Conservation (phyloP, 2,797 vertebrate species). For the Gouania willdenowi region DNA sequence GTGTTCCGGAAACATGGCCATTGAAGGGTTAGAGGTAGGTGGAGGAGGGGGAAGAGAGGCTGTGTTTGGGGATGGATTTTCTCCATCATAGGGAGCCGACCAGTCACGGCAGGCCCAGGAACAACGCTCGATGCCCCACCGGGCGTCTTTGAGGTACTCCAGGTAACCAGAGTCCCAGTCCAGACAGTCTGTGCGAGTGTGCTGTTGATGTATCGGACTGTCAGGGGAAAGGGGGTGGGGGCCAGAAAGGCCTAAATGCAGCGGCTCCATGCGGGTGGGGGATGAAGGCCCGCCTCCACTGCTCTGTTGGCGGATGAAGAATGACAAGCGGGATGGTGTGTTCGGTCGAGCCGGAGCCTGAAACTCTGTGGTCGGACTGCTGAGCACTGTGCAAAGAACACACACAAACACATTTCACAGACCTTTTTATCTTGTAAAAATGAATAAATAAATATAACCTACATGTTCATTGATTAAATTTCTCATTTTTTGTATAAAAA, state of each 20-base stretch:
- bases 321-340: constrained; percentile 89
- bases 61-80: constrained; percentile 78
- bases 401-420: neutral
- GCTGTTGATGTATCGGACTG: constrained; percentile 77
- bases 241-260: constrained; percentile 42
- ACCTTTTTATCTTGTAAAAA: no score
- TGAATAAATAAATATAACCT: no score
- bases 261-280: constrained; percentile 42
- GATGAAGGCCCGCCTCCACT: constrained; percentile 43
- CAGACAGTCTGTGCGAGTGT: constrained; percentile 51
- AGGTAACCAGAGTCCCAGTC: constrained; percentile 90
- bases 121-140: constrained; percentile 81
- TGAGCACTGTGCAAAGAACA: constrained; percentile 63
- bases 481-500: no score
- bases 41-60: constrained; percentile 56
- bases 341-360: constrained; percentile 78
- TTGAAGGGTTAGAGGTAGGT: constrained; percentile 54
- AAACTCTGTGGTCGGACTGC: constrained; percentile 82
- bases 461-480: no score
- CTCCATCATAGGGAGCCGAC: constrained; percentile 93
- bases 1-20: constrained; percentile 68
- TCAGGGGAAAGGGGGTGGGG: constrained; percentile 60
- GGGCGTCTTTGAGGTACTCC: constrained; percentile 89
- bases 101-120: constrained; percentile 87
- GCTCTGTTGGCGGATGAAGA: constrained; percentile 88